Conservation (phyloP, 2,888 invertebrate species). For the Sarcophaga caerulescens region DNA sequence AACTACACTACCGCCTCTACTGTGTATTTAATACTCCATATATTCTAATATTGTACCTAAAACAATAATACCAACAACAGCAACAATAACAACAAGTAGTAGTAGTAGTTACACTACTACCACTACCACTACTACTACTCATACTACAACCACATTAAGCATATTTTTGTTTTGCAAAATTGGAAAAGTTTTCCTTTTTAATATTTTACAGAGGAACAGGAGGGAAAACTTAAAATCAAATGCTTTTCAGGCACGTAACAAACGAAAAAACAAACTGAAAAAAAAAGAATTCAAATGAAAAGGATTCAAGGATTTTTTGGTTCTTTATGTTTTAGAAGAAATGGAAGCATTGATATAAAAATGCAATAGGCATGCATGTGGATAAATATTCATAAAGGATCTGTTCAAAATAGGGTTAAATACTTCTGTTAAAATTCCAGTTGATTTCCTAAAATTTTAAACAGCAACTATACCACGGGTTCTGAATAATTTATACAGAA, state of each 20-base stretch:
- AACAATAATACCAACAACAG: neutral
- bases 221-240: neutral
- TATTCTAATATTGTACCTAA: neutral
- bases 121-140: neutral
- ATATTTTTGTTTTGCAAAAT: conserved; percentile 19
- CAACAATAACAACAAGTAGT: neutral
- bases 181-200: conserved; percentile 5
- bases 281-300: neutral
- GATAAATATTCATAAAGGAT: neutral
- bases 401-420: neutral
- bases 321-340: neutral
- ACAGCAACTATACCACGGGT: too few species aligned
- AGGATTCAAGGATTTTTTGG: neutral
- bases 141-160: neutral
- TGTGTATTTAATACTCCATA: neutral
- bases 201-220: neutral
- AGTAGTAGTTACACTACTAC: neutral
- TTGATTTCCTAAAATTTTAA: too few species aligned
- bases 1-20: neutral
- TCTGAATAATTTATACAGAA: too few species aligned
- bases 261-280: neutral
- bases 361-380: neutral
- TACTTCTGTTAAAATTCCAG: too few species aligned
- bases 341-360: neutral
- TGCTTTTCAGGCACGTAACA: conserved; percentile 8